Evolutionary conservation across 2,797 vertebrate species (phyloP).

Genomic region (Molossus alvarezi): DNA sequence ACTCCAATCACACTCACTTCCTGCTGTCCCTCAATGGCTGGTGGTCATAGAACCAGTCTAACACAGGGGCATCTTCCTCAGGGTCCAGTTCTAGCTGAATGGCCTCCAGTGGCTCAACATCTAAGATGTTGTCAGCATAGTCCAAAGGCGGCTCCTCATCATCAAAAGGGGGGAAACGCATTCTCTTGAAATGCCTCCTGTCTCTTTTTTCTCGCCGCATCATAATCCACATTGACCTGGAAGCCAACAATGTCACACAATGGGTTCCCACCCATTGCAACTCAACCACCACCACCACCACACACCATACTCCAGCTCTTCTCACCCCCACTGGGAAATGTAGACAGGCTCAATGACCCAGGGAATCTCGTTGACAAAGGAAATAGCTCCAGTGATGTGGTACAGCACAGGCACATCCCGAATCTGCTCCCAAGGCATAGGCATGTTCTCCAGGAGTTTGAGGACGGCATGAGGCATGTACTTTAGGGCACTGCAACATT

Average conservation of each 20-base stretch:
- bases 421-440: conserved; percentile 99
- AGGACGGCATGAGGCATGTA: conserved; percentile 99
- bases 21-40: conserved; percentile 97
- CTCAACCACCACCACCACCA: background rate
- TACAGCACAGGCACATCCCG: conserved; percentile 98
- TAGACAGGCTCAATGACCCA: conserved; percentile 99
- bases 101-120: conserved; percentile 98
- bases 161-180: conserved; percentile 99
- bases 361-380: conserved; percentile 99
- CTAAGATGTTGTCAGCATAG: conserved; percentile 99
- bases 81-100: conserved; percentile 98
- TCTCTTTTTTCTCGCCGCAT: conserved; percentile 99
- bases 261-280: background rate
- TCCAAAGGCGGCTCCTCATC: conserved; percentile 99
- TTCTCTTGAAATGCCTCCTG: conserved; percentile 98
- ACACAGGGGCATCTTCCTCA: conserved; percentile 96
- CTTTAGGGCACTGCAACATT: conserved; percentile 95
- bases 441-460: conserved; percentile 99
- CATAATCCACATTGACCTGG: conserved; percentile 99
- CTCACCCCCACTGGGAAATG: conserved; percentile 99
- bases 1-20: conserved; percentile 92
- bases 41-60: conserved; percentile 99
- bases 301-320: background rate
- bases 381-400: conserved; percentile 99
- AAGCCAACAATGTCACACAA: background rate